These are phyloP conservation scores for Pseudolycoriella hygida DNA, from an alignment of 2,888 invertebrate genomes.

Conservation along the genomic window DNA sequence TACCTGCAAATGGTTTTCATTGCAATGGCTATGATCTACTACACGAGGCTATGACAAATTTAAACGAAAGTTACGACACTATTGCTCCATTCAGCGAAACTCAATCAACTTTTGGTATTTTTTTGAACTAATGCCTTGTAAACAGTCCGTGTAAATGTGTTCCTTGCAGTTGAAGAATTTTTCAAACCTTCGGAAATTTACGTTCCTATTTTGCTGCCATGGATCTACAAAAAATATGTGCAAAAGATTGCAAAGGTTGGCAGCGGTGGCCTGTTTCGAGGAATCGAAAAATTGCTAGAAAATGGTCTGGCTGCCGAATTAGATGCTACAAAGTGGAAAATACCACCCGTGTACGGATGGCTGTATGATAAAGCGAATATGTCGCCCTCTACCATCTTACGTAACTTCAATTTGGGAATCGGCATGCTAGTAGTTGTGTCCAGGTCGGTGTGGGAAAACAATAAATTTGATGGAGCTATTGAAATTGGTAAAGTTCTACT, in stretches of 20 bases:
- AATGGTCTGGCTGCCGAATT: conserved; percentile 42
- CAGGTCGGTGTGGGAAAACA: conserved; percentile 31
- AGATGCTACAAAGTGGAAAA: conserved; percentile 52
- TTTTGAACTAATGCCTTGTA: background rate
- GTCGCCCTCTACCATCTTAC: conserved; percentile 59
- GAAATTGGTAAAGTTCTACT: conserved; percentile 3
- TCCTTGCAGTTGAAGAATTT: conserved; percentile 50
- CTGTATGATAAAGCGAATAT: conserved; percentile 53
- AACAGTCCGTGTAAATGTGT: background rate
- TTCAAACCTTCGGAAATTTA: conserved; percentile 79
- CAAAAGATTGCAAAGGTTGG: conserved; percentile 89
- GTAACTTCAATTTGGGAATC: conserved; percentile 91
- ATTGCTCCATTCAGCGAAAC: conserved; percentile 36
- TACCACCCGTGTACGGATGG: conserved; percentile 78
- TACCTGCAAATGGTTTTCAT: conserved; percentile 83
- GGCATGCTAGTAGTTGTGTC: conserved; percentile 69
- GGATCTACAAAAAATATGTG: conserved; percentile 49
- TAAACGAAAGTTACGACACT: conserved; percentile 41
- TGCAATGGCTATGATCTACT: conserved; percentile 90
- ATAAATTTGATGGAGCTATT: conserved; percentile 27
- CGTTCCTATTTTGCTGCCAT: conserved; percentile 52
- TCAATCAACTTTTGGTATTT: conserved; percentile 39
- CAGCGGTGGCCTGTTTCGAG: conserved; percentile 80
- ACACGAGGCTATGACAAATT: conserved; percentile 52
- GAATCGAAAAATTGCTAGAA: conserved; percentile 71